Evolutionary conservation across 1,140 invertebrate species (phyloP).

Genomic region (Drosophila pseudoobscura): DNA sequence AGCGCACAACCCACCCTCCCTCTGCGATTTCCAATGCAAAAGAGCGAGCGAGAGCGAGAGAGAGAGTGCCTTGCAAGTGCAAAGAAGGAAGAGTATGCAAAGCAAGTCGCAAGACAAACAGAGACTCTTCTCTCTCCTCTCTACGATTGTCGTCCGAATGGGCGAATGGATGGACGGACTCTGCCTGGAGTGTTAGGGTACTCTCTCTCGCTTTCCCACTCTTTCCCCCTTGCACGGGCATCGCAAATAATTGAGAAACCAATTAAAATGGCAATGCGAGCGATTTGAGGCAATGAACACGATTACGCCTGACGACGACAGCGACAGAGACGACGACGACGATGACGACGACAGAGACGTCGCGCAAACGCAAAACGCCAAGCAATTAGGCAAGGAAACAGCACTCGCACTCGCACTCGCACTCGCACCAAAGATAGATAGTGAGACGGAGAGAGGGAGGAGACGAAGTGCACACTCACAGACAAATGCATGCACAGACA

Average conservation of each 20-base stretch:
- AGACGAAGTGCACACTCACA: constrained; percentile 7
- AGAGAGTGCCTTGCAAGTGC: too few relatives aligned
- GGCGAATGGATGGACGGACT: not conserved
- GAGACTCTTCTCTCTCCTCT: too few relatives aligned
- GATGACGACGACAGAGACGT: constrained; percentile 29
- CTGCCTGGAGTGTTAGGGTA: constrained; percentile 12
- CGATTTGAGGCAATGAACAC: constrained; percentile 50
- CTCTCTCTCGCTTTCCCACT: not conserved
- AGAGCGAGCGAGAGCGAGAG: too few relatives aligned
- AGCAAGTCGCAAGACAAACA: too few relatives aligned
- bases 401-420: constrained; percentile 4
- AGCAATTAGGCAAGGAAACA: constrained; percentile 58
- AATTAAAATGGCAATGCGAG: constrained; percentile 57
- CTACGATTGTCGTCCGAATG: too few relatives aligned
- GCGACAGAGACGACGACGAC: not conserved
- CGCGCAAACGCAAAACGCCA: constrained; percentile 68
- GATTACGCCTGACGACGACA: constrained; percentile 44
- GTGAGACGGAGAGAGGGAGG: not conserved
- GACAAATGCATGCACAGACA: constrained; percentile 1
- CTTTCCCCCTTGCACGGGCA: constrained; percentile 5
- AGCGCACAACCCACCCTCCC: too few relatives aligned
- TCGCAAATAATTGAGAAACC: constrained; percentile 51
- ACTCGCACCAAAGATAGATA: too few relatives aligned
- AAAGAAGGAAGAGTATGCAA: too few relatives aligned
- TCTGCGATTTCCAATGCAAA: too few relatives aligned